Base-by-base conservation (phyloP, 2,113 vertebrate genomes). In the Brachyhypopomus gauderio region DNA sequence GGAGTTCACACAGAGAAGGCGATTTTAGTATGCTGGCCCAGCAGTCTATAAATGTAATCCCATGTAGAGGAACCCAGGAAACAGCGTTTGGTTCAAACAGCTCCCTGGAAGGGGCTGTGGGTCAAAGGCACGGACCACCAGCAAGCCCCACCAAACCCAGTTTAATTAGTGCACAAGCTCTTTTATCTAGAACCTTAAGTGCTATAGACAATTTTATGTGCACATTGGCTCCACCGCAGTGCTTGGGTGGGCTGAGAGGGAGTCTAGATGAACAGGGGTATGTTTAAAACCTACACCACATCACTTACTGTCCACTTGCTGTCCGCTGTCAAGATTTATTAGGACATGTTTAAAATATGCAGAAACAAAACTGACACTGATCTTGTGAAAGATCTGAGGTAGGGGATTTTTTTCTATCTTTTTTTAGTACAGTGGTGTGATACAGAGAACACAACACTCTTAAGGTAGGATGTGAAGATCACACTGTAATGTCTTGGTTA, bases 101-200 rank as follows among this genome's bases (percentile, higher is more conserved):
- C 64, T 84, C 85, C 36, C 78, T 83, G 48, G 45, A 52, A 52
- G 45, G 45, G 45, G 45, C 8, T 14, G 45, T 52, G 45, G 55
- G 67, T 20, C 67, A 75, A 79, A 72, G 81, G 80, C 66, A 59
- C 55, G 77, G 85, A 41, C 23, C 48, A 86, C 86, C 77, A 48
- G 3, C 84, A 85, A 82, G 78, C 78, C 76, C 77, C 84, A 84
- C 80, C 83, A 86, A 88, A 83, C 85, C 83, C 72, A 84, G 72
- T 88, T 77, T 88, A 87, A 88, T 80, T 69, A 75, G 30, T 20
- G 7, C 16, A 19, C 52, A 56, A 75, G 83, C 79, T 85, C 85
- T 89, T 83, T 85, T 87, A 89, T 86, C 83, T 83, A 77, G 82
- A 79, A 85, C 1, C 12, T 22, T 0, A 58, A 41, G 48, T n/a